Percentiles rank a stretch among this genome's conserved stretches.
Evolutionary conservation across 35 echinoderm and acorn worm genomes (phyloP).

Genomic region (Strongylocentrotus purpuratus): DNA sequence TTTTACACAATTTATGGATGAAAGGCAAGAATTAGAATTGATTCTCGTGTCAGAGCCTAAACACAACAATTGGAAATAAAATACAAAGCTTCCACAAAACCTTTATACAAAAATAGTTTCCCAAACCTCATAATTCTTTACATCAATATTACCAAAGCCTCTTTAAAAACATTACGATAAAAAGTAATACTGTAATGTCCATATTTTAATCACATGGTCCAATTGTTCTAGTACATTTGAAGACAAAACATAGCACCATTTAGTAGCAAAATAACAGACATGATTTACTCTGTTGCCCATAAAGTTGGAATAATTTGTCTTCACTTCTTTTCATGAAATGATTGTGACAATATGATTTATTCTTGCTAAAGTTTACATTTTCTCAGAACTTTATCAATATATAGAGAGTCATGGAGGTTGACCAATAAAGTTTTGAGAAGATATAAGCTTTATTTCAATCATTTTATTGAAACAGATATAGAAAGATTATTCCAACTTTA

Average conservation of each 20-base stretch:
- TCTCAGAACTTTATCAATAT: too few species aligned
- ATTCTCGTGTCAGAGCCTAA: background rate
- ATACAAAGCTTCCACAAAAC: background rate
- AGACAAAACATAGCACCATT: background rate
- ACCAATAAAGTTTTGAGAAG: too few species aligned
- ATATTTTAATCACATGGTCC: background rate
- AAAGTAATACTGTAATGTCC: background rate
- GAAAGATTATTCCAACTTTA: too few species aligned
- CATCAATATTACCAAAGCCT: background rate
- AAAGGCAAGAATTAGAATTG: background rate
- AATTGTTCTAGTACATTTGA: background rate
- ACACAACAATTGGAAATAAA: background rate
- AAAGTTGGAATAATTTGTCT: too few species aligned
- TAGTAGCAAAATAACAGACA: background rate
- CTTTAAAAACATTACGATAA: background rate
- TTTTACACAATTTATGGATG: background rate
- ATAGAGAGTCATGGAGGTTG: too few species aligned
- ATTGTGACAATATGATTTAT: too few species aligned
- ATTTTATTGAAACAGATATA: too few species aligned
- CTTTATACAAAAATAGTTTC: background rate
- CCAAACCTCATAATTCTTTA: background rate
- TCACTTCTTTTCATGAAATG: too few species aligned
- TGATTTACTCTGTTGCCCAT: too few species aligned
- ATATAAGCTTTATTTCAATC: too few species aligned
- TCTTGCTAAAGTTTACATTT: too few species aligned